These are phyloP conservation scores for Lasioglossum albipes DNA, from an alignment of 1,140 invertebrate species.

Conservation along the genomic window DNA sequence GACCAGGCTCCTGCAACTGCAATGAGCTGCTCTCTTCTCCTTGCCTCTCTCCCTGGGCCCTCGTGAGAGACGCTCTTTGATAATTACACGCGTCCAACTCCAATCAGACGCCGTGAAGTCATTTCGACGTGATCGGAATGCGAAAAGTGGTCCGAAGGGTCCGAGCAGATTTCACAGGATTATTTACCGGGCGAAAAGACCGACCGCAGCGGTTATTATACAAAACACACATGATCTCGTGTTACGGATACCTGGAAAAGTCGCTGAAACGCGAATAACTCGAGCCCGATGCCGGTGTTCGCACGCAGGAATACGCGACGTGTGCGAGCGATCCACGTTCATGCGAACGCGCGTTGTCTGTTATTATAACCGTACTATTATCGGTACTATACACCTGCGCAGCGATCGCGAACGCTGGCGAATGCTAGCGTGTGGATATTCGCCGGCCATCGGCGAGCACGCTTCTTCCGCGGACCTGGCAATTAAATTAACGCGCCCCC, in stretches of 20 bases:
- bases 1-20: not conserved
- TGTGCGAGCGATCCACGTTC: constrained; percentile 23
- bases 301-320: constrained; percentile 14
- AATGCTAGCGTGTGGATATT: constrained; percentile 1
- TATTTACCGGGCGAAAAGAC: too few relatives aligned
- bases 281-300: not conserved
- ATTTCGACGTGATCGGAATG: not conserved
- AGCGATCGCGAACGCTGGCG: not conserved
- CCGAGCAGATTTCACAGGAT: too few relatives aligned
- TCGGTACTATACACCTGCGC: constrained; percentile 56
- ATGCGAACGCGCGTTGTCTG: constrained; percentile 42
- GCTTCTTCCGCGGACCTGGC: constrained; percentile 35
- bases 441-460: constrained; percentile 40
- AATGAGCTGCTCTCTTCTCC: not conserved
- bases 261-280: not conserved
- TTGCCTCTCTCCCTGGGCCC: not conserved
- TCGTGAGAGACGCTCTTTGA: not conserved
- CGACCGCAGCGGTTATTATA: not conserved
- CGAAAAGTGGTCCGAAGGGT: not conserved
- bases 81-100: not conserved
- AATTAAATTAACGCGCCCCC: constrained; percentile 65
- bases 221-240: not conserved
- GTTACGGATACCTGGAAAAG: not conserved
- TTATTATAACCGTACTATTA: constrained; percentile 70
- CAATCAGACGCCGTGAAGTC: too few relatives aligned